These are phyloP conservation scores for Botia almorhae DNA, from an alignment of 2,797 vertebrate genomes.

Conservation along the genomic window DNA sequence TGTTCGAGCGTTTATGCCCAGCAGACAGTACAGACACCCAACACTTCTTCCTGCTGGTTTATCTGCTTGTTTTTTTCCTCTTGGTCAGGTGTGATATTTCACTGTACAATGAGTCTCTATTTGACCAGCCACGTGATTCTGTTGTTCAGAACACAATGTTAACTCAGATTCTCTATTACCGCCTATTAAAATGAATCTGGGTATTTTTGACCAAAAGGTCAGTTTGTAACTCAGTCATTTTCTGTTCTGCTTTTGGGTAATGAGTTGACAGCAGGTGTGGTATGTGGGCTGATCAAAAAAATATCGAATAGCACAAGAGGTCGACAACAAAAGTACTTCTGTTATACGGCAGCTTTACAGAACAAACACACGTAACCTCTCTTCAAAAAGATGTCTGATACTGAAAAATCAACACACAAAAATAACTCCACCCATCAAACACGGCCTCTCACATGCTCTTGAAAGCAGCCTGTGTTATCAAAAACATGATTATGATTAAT, in stretches of 20 bases:
- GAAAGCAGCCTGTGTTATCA: neutral
- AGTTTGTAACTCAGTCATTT: neutral
- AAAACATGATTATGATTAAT: constrained; percentile 26
- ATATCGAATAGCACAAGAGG: neutral
- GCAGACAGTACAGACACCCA: constrained; percentile 46
- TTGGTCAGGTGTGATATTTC: constrained; percentile 52
- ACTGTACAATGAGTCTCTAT: constrained; percentile 34
- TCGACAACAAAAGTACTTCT: neutral
- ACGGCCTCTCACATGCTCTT: constrained; percentile 37
- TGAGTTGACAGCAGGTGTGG: neutral
- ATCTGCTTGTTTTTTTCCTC: constrained; percentile 6
- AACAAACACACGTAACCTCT: constrained; percentile 29
- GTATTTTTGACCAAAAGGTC: constrained; percentile 15
- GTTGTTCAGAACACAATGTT: constrained; percentile 35
- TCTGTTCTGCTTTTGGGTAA: constrained; percentile 21
- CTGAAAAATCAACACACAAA: constrained; percentile 43
- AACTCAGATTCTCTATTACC: neutral
- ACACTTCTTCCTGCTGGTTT: constrained; percentile 26
- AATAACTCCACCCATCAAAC: constrained; percentile 54
- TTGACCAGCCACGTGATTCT: constrained; percentile 43
- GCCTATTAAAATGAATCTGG: constrained; percentile 23
- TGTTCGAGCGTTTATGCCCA: constrained; percentile 35
- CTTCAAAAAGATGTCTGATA: constrained; percentile 53
- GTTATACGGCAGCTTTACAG: constrained; percentile 11
- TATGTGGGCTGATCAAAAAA: neutral